Base-by-base conservation (phyloP, 2,888 invertebrate genomes). In the Agrotis puta region DNA sequence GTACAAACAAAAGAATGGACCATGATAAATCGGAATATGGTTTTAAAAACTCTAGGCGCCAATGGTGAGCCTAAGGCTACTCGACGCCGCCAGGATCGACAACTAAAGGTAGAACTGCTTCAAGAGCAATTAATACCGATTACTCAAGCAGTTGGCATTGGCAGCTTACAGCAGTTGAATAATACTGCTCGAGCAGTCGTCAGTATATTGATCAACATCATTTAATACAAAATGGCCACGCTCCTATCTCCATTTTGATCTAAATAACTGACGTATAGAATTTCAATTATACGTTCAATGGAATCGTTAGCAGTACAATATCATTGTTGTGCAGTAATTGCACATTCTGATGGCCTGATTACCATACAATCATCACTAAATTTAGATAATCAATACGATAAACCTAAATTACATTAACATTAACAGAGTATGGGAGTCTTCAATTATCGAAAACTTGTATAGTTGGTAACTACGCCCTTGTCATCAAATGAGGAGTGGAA, bases 361-460 rank as follows among this genome's bases (percentile, higher is more conserved):
- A 74, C 16, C 22, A 53, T 66, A 1, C 24, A 18, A 72, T 51
- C 64, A 45, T 66, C 11, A 18, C 6, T 22, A 20, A 33, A 43
- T 33, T 73, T 43, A 65, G 39, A 27, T 43, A 39, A 47, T 39
- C 27, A 22, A 39, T 56, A 58, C 20, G 47, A 57, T 68, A 58
- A 68, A 56, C 70, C 33, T 18, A 57, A 53, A 74, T 63, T 50
- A 27, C 53, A 39, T 65, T 51, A 61, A 66, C 27, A 57, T 57
- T 33, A n/a, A 24, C 33, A 64, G 22, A 22, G 43, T 18, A 13
- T 7, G 4, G 14, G 6, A 43, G 3, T 50, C 5, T 39, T 39
- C 39, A 43, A 66, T n/a, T 66, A 39, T 39, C 5, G 4, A 27
- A 54, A 3, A 18, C 13, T 6, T 56, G n/a, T 13, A 2, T 5